Evolutionary conservation across 2,888 invertebrate species (phyloP), one percentile per base, ranked within the genome.

Genomic region (Drosophila acutilabella): DNA sequence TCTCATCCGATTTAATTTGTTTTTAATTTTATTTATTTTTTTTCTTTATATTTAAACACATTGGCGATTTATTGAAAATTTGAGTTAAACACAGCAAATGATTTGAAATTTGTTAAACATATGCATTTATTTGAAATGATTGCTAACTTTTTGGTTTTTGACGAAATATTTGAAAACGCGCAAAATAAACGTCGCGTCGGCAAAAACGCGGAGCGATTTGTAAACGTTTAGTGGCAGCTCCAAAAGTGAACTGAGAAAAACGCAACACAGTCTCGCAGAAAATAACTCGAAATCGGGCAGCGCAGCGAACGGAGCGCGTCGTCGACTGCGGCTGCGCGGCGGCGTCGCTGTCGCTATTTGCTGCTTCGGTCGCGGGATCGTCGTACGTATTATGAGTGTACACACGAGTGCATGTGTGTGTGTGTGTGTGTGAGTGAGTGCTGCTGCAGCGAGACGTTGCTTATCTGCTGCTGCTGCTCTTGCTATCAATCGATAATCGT

Each of bases 401-500:
- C 2, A 18, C 30, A 42, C 18, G 36, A 33, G 33, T 4, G 33
- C 11, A 33, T 41, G 14, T 26, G 16, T 38, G 45, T 16, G 42
- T 45, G 48, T 56, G 53, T 47, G 47, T 41, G 45, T 14, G 26
- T 48, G 51, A 45, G 50, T 68, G 53, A 50, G 58, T 61, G 80
- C 60, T 42, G 80, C 57, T 69, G 71, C 71, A 70, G 61, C 59
- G 58, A 53, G 60, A 57, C 57, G 58, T 67, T 69, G 80, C 73
- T 85, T 81, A 78, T 71, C 70, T 74, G 52, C 54, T 66, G 64
- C 64, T 64, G 68, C 64, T 65, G 65, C 65, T 74, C 53, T 53
- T 78, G 66, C 72, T 82, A 84, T 84, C 84, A 84, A 84, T 84
- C 88, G 83, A 84, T 84, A 84, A 86, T 84, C 84, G 78, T 70